These are phyloP conservation scores for Clivina fossor DNA, from an alignment of 2,888 invertebrate species.

Conservation along the genomic window DNA sequence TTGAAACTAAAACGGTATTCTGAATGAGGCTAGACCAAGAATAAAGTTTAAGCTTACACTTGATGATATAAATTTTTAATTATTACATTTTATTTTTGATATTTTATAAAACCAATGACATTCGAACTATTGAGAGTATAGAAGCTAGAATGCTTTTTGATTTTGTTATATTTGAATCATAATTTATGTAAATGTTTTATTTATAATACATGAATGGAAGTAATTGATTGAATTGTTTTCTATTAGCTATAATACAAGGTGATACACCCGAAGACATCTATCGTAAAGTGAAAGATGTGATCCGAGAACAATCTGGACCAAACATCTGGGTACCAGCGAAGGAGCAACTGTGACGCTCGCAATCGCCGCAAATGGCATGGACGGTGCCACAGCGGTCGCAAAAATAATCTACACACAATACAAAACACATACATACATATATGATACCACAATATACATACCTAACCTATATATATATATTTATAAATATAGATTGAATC, in stretches of 20 bases:
- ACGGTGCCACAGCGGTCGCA: constrained; percentile 58
- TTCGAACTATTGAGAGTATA: no score
- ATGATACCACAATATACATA: constrained; percentile 15
- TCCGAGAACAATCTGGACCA: constrained; percentile 92
- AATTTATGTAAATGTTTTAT: no score
- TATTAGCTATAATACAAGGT: constrained; percentile 88
- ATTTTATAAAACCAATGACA: no score
- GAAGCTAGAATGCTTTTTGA: no score
- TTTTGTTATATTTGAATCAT: no score
- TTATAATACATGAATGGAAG: no score
- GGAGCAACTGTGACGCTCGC: constrained; percentile 86
- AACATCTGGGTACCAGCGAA: constrained; percentile 97
- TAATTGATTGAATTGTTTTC: constrained; percentile 27
- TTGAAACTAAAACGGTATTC: no score
- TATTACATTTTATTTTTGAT: no score
- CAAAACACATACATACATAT: not conserved
- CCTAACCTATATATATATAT: constrained; percentile 18
- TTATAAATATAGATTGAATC: constrained; percentile 12
- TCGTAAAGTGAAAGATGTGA: constrained; percentile 90
- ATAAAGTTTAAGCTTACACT: no score
- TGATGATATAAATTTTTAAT: no score
- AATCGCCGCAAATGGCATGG: constrained; percentile 62
- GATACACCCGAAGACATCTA: constrained; percentile 98
- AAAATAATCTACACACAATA: constrained; percentile 1
- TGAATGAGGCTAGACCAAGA: no score